A percentile compares a stretch with the other conserved stretches of the same genome.
These are phyloP conservation scores for Kryptolebias marmoratus DNA, from an alignment of 2,113 vertebrate genomes.

Conservation along the genomic window DNA sequence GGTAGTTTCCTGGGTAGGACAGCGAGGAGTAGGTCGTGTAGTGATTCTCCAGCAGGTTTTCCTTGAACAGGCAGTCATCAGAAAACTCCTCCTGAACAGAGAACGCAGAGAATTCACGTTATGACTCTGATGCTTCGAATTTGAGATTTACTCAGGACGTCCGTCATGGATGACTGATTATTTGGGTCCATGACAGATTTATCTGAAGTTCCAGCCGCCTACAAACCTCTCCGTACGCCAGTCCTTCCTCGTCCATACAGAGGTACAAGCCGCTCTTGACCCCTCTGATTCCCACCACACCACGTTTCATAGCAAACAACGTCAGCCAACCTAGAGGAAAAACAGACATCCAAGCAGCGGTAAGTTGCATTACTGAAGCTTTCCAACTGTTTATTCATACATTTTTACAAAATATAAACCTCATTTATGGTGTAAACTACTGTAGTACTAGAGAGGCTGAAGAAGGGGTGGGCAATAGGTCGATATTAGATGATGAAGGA, in stretches of 20 bases:
- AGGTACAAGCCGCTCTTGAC: slow-evolving; percentile 71
- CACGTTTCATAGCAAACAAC: slow-evolving; percentile 71
- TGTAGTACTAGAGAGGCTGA: no score
- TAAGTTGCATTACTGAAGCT: no score
- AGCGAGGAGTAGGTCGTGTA: slow-evolving; percentile 79
- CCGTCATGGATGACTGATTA: no score
- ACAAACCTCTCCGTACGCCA: slow-evolving; percentile 63
- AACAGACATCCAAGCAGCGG: background rate
- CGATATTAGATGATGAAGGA: no score
- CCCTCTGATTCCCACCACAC: slow-evolving; percentile 75
- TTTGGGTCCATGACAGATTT: no score
- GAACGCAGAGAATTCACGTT: background rate
- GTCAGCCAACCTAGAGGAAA: slow-evolving; percentile 67
- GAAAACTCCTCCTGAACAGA: slow-evolving; percentile 68
- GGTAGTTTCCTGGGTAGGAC: slow-evolving; percentile 57
- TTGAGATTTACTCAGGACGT: background rate
- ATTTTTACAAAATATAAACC: no score
- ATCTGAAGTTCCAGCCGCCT: background rate
- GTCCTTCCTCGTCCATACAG: slow-evolving; percentile 71
- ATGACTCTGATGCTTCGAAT: background rate
- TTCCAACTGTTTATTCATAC: no score
- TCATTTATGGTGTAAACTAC: no score
- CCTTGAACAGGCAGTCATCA: slow-evolving; percentile 74
- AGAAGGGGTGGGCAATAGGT: no score
- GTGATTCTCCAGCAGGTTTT: slow-evolving; percentile 76